Conservation (phyloP, 1,140 invertebrate species). For the Caenorhabditis tropicalis region DNA sequence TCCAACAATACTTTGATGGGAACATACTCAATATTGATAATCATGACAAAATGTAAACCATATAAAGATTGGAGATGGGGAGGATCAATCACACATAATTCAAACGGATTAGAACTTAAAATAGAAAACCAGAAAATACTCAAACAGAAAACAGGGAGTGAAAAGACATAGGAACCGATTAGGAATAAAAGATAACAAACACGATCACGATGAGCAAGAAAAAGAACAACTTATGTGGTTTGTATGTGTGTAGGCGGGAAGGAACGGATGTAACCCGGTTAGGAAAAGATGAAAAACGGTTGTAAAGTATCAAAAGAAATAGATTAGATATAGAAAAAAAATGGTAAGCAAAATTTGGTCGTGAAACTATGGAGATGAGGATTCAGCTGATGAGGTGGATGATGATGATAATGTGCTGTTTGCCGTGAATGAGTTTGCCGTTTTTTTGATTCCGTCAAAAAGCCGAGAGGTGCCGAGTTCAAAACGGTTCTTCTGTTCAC, state of each 20-base stretch:
- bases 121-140: not conserved
- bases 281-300: not conserved
- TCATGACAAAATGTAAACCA: too few species aligned
- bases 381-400: not conserved
- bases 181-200: not conserved
- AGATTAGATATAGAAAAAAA: not conserved
- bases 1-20: too few species aligned
- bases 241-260: not conserved
- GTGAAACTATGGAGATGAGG: conserved; percentile 11
- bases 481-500: not conserved
- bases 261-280: not conserved
- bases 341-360: too few species aligned
- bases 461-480: conserved; percentile 6
- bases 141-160: not conserved
- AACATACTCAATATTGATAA: too few species aligned
- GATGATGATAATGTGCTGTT: not conserved
- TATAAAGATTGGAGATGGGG: too few species aligned
- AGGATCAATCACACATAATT: not conserved
- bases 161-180: not conserved
- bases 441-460: conserved; percentile 23
- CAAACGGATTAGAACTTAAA: not conserved
- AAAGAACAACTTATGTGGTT: not conserved
- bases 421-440: not conserved
- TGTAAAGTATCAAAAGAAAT: not conserved
- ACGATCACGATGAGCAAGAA: not conserved